Conservation (phyloP, 2,888 invertebrate species). For the Lepas anatifera region DNA sequence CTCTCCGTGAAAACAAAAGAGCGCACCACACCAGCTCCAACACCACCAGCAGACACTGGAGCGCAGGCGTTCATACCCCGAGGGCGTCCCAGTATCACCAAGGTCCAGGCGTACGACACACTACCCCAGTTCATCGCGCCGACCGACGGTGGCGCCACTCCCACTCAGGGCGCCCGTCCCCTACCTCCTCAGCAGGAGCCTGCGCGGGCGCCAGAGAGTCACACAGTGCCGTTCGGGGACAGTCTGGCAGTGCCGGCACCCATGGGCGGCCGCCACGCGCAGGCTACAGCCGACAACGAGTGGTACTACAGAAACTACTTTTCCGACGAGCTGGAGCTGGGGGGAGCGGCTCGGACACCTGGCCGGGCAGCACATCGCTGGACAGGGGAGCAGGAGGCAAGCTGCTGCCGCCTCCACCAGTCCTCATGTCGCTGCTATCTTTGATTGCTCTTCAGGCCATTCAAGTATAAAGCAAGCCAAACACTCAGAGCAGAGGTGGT, state of each 20-base stretch:
- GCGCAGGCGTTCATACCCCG: not conserved
- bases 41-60: not conserved
- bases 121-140: conserved; percentile 8
- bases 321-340: not conserved
- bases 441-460: too few relatives aligned
- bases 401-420: too few relatives aligned
- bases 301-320: conserved; percentile 12
- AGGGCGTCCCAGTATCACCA: conserved; percentile 1
- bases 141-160: not conserved
- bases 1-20: not conserved
- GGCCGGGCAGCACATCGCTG: not conserved
- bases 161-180: not conserved
- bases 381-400: too few relatives aligned
- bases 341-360: not conserved
- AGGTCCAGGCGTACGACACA: not conserved
- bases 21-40: not conserved
- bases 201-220: not conserved
- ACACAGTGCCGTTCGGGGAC: not conserved
- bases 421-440: too few relatives aligned
- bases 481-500: too few relatives aligned
- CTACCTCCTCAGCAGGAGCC: not conserved
- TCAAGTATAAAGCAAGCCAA: too few relatives aligned
- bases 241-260: not conserved
- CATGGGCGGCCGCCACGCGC: not conserved
- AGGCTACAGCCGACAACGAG: not conserved